These are phyloP conservation scores for Mormyrus iriodes DNA, from an alignment of 2,113 vertebrate species.

Conservation along the genomic window DNA sequence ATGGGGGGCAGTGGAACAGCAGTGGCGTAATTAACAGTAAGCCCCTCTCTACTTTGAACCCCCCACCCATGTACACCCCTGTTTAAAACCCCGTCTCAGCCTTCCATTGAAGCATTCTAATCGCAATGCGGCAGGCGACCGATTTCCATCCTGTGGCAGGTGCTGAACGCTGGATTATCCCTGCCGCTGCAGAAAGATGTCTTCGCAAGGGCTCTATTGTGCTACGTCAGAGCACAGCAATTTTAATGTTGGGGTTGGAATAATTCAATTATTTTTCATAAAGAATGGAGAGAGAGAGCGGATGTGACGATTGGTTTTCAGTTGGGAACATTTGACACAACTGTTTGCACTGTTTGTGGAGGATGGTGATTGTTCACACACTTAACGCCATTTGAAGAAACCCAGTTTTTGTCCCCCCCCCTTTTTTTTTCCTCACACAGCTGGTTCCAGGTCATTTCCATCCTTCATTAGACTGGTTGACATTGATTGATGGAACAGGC, in stretches of 20 bases:
- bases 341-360: neutral
- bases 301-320: neutral
- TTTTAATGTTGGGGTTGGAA: slow-evolving; percentile 1
- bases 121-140: slow-evolving; percentile 25
- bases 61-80: neutral
- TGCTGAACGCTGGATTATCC: slow-evolving; percentile 26
- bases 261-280: slow-evolving; percentile 13
- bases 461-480: neutral
- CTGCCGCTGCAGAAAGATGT: slow-evolving; percentile 11
- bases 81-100: neutral
- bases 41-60: slow-evolving; percentile 10
- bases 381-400: neutral
- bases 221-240: slow-evolving; percentile 19
- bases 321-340: neutral
- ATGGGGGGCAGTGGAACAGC: slow-evolving; percentile 6
- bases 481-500: neutral
- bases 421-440: neutral
- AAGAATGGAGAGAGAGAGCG: neutral
- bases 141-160: slow-evolving; percentile 6
- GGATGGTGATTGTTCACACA: neutral
- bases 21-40: slow-evolving; percentile 10
- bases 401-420: neutral
- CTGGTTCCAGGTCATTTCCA: neutral
- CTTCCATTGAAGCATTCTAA: neutral
- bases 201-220: neutral